Percentiles rank a stretch among this genome's conserved stretches.
Evolutionary conservation across 2,797 vertebrate species (phyloP).

Genomic region (Anguilla pacifica): DNA sequence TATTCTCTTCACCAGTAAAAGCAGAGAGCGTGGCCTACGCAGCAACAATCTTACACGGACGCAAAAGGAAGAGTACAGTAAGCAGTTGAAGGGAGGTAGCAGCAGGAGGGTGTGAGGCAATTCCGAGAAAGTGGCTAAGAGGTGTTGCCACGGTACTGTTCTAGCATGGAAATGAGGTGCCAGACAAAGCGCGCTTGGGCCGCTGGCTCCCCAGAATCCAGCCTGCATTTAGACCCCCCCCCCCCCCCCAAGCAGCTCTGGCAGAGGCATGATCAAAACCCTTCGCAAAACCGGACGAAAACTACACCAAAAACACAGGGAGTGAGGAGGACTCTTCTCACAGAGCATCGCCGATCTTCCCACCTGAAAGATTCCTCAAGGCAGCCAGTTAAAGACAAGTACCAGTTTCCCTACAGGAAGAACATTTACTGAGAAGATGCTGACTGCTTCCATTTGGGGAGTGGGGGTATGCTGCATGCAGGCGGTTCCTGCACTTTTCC

Average conservation of each 20-base stretch:
- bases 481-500: neutral
- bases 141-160: slow-evolving; percentile 36
- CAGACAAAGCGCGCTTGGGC: slow-evolving; percentile 67
- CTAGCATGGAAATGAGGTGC: slow-evolving; percentile 65
- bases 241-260: slow-evolving; percentile 50
- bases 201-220: slow-evolving; percentile 68
- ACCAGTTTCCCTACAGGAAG: neutral
- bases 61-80: neutral
- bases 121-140: neutral
- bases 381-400: neutral
- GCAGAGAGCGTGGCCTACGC: neutral
- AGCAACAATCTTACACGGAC: neutral
- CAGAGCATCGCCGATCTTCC: neutral
- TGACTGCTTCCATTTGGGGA: neutral
- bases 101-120: neutral
- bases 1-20: neutral
- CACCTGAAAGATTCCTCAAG: neutral
- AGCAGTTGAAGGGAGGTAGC: neutral
- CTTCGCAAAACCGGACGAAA: slow-evolving; percentile 17
- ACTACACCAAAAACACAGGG: slow-evolving; percentile 45
- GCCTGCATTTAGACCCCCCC: slow-evolving; percentile 54
- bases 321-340: neutral
- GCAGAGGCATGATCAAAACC: slow-evolving; percentile 34
- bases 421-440: neutral
- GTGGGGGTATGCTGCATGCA: neutral